Conservation (phyloP, 2,113 vertebrate species). For the Nothobranchius kuhntae region DNA sequence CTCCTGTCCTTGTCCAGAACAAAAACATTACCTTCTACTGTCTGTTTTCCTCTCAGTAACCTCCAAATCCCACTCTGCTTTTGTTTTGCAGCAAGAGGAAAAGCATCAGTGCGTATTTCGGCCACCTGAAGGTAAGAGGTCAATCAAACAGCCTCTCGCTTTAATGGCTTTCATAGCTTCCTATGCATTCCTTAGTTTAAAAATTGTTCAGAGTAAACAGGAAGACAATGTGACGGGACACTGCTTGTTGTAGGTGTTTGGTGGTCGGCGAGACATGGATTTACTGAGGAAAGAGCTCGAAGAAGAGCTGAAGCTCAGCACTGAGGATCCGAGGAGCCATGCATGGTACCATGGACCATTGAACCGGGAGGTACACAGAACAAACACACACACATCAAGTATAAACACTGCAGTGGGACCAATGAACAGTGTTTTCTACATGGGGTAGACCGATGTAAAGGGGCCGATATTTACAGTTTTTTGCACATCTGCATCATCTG, state of each 20-base stretch:
- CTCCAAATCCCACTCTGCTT: slow-evolving; percentile 29
- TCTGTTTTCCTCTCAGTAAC: slow-evolving; percentile 17
- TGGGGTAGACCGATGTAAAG: no score
- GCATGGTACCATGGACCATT: slow-evolving; percentile 86
- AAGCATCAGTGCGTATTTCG: slow-evolving; percentile 73
- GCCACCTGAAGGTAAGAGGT: slow-evolving; percentile 73
- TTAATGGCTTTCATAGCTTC: no score
- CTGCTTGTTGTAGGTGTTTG: slow-evolving; percentile 57
- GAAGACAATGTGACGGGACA: not conserved
- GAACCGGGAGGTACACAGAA: slow-evolving; percentile 77
- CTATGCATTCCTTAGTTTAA: not conserved
- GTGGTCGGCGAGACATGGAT: slow-evolving; percentile 77
- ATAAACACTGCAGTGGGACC: not conserved
- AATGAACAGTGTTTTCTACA: not conserved
- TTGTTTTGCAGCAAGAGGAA: slow-evolving; percentile 76
- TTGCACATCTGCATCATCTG: no score
- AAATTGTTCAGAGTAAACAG: not conserved
- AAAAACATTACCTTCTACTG: not conserved
- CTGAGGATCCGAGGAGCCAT: slow-evolving; percentile 80
- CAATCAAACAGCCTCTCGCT: slow-evolving; percentile 5
- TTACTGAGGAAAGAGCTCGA: slow-evolving; percentile 82
- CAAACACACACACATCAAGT: not conserved
- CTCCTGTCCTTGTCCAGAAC: slow-evolving; percentile 42
- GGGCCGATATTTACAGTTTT: no score
- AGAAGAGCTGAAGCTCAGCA: slow-evolving; percentile 83